These are phyloP conservation scores for Dasypogon diadema DNA, from an alignment of 2,888 invertebrate genomes.

Conservation along the genomic window DNA sequence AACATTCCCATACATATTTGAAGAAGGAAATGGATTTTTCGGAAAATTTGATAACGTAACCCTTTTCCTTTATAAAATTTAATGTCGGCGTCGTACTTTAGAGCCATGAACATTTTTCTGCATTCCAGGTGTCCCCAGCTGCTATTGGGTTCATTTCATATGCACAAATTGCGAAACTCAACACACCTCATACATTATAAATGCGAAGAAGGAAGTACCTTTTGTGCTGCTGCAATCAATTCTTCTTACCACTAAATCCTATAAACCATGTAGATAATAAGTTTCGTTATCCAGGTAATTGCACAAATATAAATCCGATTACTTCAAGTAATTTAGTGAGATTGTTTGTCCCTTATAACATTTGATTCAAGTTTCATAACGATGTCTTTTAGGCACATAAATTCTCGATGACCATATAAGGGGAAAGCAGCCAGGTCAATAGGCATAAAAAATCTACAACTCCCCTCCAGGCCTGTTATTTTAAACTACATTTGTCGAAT, in stretches of 20 bases:
- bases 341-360: no score
- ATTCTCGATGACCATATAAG: background rate
- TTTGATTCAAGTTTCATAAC: no score
- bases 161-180: background rate
- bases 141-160: background rate
- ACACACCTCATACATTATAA: background rate
- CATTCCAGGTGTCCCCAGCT: background rate
- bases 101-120: background rate
- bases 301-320: no score
- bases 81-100: background rate
- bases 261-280: no score
- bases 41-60: slow-evolving; percentile 18
- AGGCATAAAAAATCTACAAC: slow-evolving; percentile 3
- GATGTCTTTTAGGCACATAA: no score
- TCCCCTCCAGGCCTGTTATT: background rate
- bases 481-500: background rate
- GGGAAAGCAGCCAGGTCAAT: background rate
- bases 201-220: background rate
- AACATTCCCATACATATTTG: background rate
- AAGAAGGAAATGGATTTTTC: slow-evolving; percentile 9
- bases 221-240: no score
- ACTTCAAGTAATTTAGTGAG: no score
- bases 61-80: background rate
- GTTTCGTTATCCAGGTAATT: no score
- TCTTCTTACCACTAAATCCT: no score